Conservation (phyloP, 2,888 invertebrate genomes). For the Quadriops clusia region DNA sequence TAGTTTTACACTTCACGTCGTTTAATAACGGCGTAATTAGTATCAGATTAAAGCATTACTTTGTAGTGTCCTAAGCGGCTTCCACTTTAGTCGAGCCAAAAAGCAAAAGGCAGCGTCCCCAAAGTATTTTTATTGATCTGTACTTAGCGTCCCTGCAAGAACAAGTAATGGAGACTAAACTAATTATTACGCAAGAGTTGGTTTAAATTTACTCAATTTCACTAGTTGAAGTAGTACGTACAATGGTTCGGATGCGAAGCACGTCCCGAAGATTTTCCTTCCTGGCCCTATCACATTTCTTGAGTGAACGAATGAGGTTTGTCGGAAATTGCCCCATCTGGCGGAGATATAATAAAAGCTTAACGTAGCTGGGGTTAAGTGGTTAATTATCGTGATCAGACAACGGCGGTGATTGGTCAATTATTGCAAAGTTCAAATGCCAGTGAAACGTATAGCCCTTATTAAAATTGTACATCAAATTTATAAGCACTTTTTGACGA, state of each 20-base stretch:
- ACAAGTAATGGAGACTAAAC: background rate
- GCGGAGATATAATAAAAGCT: conserved; percentile 10
- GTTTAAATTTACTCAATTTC: conserved; percentile 8
- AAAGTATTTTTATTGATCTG: no score
- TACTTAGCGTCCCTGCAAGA: no score
- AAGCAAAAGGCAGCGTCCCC: no score
- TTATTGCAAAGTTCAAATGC: no score
- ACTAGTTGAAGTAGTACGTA: conserved; percentile 4
- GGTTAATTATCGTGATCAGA: conserved; percentile 14
- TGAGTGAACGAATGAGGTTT: conserved; percentile 11
- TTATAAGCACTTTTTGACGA: no score
- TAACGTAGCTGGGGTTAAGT: conserved; percentile 7
- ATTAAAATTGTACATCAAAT: no score
- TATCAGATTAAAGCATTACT: no score
- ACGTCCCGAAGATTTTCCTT: conserved; percentile 11
- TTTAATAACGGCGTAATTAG: no score
- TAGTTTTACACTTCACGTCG: no score
- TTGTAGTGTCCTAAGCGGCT: no score
- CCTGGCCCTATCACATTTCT: conserved; percentile 8
- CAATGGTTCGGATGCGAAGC: conserved; percentile 5
- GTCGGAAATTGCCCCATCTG: conserved; percentile 11
- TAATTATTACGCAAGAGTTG: conserved; percentile 11
- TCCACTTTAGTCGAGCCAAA: no score
- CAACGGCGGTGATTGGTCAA: conserved; percentile 8
- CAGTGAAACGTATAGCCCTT: no score